Evolutionary conservation across 2,113 vertebrate species (phyloP).

Genomic region (Deroptyus accipitrinus): DNA sequence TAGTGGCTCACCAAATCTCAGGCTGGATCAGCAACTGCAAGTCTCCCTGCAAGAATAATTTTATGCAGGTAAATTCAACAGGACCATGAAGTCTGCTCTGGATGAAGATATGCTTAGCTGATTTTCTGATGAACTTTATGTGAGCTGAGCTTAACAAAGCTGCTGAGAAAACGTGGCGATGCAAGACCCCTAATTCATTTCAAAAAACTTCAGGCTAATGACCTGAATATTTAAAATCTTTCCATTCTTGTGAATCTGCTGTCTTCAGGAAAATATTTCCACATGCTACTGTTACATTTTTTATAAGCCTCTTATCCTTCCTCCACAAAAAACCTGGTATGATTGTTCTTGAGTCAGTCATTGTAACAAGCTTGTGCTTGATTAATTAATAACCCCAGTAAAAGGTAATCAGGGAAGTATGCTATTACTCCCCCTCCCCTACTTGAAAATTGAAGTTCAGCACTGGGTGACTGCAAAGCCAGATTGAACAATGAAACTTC

Average conservation of each 20-base stretch:
- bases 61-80: neutral
- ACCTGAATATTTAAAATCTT: neutral
- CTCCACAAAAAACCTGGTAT: neutral
- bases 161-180: neutral
- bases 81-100: neutral
- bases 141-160: neutral
- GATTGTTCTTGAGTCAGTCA: slow-evolving; percentile 31
- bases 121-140: neutral
- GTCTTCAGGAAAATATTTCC: neutral
- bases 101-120: neutral
- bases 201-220: neutral
- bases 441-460: slow-evolving; percentile 25
- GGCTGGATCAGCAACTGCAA: neutral
- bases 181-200: neutral
- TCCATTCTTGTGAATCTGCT: neutral
- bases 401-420: slow-evolving; percentile 23
- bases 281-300: neutral
- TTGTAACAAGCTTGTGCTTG: slow-evolving; percentile 21
- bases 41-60: neutral
- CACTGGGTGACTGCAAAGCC: neutral
- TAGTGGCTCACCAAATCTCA: neutral
- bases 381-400: slow-evolving; percentile 68
- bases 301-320: neutral
- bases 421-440: slow-evolving; percentile 11
- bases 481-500: slow-evolving; percentile 1